phyloP scores from a whole-genome alignment of 1,140 invertebrate genomes.

The Phenacoccus solenopsis region DNA sequence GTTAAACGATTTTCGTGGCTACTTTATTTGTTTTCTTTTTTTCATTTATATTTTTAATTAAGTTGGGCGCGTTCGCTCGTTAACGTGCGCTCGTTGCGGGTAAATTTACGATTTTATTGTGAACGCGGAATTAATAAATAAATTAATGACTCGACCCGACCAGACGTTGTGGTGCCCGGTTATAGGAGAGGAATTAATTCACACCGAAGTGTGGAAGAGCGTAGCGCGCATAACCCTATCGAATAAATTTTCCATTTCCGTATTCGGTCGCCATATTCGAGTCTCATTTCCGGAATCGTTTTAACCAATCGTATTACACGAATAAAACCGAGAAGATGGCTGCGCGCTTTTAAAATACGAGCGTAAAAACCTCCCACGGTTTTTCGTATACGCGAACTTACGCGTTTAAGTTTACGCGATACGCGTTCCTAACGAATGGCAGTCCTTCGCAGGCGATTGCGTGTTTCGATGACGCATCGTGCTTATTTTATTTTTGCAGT shows the following conservation, averaged over 20 bases:
- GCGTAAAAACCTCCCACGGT: background rate
- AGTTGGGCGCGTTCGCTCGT: background rate
- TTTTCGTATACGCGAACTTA: background rate
- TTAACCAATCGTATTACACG: background rate
- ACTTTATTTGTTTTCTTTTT: background rate
- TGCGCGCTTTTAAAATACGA: background rate
- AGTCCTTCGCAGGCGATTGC: background rate
- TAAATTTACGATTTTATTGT: background rate
- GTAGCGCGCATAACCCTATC: background rate
- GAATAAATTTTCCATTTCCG: constrained; percentile 2
- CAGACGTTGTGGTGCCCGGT: background rate
- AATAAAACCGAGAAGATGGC: background rate
- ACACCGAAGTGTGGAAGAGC: background rate
- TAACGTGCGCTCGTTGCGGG: background rate
- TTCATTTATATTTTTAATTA: background rate
- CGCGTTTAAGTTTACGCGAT: background rate
- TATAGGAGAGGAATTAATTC: background rate
- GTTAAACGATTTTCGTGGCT: background rate
- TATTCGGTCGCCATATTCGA: background rate
- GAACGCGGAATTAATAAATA: background rate
- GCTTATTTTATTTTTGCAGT: no score
- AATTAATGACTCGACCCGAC: background rate
- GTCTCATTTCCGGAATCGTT: background rate
- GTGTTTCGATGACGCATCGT: background rate
- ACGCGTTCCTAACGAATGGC: background rate